A percentile compares a stretch with the other conserved stretches of the same genome.
These are phyloP conservation scores for Meganola albula DNA, from an alignment of 2,888 invertebrate species.

Conservation along the genomic window DNA sequence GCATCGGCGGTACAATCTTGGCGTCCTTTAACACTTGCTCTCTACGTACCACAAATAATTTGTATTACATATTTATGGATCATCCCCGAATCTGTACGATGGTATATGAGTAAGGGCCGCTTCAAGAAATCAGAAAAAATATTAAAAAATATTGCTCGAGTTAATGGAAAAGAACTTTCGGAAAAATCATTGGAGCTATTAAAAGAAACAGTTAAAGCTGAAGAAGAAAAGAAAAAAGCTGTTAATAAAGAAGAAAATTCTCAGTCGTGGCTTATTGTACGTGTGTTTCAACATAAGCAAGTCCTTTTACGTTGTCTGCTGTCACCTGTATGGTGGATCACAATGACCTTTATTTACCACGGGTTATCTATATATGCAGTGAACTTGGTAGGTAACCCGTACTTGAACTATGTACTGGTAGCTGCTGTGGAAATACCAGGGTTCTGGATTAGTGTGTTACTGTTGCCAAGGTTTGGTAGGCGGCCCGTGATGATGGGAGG, in stretches of 20 bases:
- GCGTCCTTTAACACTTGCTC: slow-evolving; percentile 79
- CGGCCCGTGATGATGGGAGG: slow-evolving; percentile 75
- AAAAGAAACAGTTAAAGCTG: no score
- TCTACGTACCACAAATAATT: slow-evolving; percentile 82
- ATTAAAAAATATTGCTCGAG: no score
- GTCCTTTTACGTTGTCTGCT: slow-evolving; percentile 39
- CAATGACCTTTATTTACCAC: slow-evolving; percentile 80
- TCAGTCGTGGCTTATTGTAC: no score
- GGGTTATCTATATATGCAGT: slow-evolving; percentile 80
- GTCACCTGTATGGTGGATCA: slow-evolving; percentile 78
- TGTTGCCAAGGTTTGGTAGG: slow-evolving; percentile 78
- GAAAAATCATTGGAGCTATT: no score
- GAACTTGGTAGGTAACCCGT: slow-evolving; percentile 78
- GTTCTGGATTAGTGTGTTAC: slow-evolving; percentile 74
- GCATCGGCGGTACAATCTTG: slow-evolving; percentile 83
- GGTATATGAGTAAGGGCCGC: no score
- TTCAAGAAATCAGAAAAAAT: no score
- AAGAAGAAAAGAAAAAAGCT: no score
- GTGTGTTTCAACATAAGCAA: no score
- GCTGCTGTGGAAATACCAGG: slow-evolving; percentile 82
- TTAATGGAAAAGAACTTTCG: no score
- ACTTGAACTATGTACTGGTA: slow-evolving; percentile 80
- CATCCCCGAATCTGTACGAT: slow-evolving; percentile 81
- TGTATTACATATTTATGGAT: slow-evolving; percentile 82
- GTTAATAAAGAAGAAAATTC: no score